Conservation (phyloP, 2,888 invertebrate genomes). For the Hypsopygia costalis region DNA sequence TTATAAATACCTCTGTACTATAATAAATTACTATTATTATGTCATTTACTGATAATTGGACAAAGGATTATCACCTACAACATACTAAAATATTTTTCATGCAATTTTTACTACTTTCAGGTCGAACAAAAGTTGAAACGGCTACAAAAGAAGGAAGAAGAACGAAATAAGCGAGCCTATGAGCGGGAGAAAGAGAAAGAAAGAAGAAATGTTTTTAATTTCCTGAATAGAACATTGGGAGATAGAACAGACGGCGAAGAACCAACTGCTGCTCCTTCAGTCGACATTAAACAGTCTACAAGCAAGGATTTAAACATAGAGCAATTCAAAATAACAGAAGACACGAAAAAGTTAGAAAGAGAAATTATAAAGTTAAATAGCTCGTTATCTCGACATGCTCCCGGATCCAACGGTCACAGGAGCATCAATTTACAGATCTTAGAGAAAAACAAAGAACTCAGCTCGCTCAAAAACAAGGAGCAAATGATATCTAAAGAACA, state of each 20-base stretch:
- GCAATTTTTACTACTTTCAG: slow-evolving; percentile 30
- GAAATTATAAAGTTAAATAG: slow-evolving; percentile 84
- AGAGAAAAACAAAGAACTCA: slow-evolving; percentile 82
- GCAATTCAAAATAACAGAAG: slow-evolving; percentile 86
- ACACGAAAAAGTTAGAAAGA: slow-evolving; percentile 83
- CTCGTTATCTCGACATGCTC: slow-evolving; percentile 82
- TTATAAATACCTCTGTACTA: too few relatives aligned
- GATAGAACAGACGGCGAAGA: slow-evolving; percentile 38
- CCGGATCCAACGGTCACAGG: slow-evolving; percentile 81
- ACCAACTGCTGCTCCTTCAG: slow-evolving; percentile 22
- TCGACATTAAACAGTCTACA: slow-evolving; percentile 74
- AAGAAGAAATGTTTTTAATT: slow-evolving; percentile 86
- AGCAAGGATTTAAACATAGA: slow-evolving; percentile 86
- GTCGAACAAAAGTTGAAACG: slow-evolving; percentile 84
- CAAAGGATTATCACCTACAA: neutral
- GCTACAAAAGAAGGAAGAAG: slow-evolving; percentile 83
- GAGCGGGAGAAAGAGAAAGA: slow-evolving; percentile 82
- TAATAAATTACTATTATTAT: neutral
- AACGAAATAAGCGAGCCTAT: slow-evolving; percentile 82
- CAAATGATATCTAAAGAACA: slow-evolving; percentile 85
- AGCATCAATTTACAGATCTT: slow-evolving; percentile 81
- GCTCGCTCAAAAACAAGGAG: slow-evolving; percentile 81
- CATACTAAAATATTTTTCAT: neutral
- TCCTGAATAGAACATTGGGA: slow-evolving; percentile 84
- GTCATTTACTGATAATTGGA: neutral